Evolutionary conservation across 2,113 vertebrate species (phyloP).

Genomic region (Ammodytes marinus): DNA sequence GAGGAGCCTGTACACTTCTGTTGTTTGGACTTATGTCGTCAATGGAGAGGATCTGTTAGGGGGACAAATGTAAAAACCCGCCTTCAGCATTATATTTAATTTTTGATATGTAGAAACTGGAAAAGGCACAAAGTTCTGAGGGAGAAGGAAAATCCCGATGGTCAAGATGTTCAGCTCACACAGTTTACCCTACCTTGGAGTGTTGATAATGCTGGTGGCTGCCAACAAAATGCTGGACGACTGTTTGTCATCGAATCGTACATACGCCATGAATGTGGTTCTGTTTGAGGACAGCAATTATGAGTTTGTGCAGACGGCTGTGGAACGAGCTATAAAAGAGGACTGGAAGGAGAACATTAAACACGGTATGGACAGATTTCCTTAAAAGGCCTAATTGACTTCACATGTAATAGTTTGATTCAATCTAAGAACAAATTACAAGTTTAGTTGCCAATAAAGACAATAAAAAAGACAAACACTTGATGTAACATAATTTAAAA

Average conservation of each 20-base stretch:
- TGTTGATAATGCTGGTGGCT: constrained; percentile 18
- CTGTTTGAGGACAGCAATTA: constrained; percentile 89
- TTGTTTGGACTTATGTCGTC: background rate
- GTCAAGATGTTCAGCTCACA: constrained; percentile 52
- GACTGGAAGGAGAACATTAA: constrained; percentile 70
- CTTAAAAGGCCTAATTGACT: background rate
- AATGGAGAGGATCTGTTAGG: background rate
- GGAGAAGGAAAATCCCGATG: constrained; percentile 1
- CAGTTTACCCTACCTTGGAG: constrained; percentile 51
- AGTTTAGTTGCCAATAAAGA: background rate
- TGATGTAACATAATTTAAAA: background rate
- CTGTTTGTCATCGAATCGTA: constrained; percentile 15
- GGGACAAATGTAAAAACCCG: constrained; percentile 5
- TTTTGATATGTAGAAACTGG: constrained; percentile 64
- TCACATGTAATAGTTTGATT: background rate
- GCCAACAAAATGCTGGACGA: constrained; percentile 64
- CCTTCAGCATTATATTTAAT: background rate
- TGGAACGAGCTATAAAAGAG: constrained; percentile 79
- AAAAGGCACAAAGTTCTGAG: constrained; percentile 4
- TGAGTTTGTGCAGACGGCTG: constrained; percentile 76
- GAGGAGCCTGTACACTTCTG: constrained; percentile 19
- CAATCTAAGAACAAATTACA: background rate
- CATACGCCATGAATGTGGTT: constrained; percentile 88
- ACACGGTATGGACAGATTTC: constrained; percentile 56
- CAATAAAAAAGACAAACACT: background rate